Conservation (phyloP, 2,797 vertebrate species). For the Danio tinwini region DNA sequence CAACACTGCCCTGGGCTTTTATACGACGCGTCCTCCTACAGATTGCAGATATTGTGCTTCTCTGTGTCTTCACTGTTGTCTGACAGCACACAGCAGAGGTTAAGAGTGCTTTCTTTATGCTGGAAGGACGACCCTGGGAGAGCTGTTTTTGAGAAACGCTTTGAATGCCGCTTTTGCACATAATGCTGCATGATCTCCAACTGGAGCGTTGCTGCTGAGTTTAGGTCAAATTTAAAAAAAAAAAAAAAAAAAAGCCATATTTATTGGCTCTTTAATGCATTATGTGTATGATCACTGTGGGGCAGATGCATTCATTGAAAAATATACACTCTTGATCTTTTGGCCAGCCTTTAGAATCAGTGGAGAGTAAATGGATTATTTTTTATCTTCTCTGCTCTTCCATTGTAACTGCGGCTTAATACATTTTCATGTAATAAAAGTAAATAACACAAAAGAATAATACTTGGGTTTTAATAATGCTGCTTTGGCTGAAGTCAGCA, state of each 20-base stretch:
- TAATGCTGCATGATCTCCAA: neutral
- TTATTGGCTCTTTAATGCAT: neutral
- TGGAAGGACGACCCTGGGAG: conserved; percentile 2
- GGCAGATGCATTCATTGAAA: neutral
- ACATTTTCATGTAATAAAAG: too few species aligned
- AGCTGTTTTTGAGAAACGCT: conserved; percentile 24
- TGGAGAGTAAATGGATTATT: neutral
- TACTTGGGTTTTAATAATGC: too few species aligned
- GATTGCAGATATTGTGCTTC: conserved; percentile 16
- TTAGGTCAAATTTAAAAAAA: neutral
- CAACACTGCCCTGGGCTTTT: conserved; percentile 34
- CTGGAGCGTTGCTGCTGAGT: neutral
- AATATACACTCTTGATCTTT: neutral
- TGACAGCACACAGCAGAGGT: conserved; percentile 29
- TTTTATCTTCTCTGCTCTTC: neutral
- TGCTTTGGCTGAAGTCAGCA: too few species aligned
- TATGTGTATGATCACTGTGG: neutral
- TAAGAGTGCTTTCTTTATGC: conserved; percentile 23
- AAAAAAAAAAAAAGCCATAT: neutral
- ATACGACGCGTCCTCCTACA: conserved; percentile 7
- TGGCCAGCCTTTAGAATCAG: neutral
- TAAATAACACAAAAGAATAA: too few species aligned
- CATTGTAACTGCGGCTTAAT: too few species aligned
- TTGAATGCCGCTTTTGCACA: neutral
- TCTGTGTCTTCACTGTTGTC: conserved; percentile 24